Evolutionary conservation across 2,797 vertebrate species (phyloP).

Genomic region (Rhinoraja longicauda): DNA sequence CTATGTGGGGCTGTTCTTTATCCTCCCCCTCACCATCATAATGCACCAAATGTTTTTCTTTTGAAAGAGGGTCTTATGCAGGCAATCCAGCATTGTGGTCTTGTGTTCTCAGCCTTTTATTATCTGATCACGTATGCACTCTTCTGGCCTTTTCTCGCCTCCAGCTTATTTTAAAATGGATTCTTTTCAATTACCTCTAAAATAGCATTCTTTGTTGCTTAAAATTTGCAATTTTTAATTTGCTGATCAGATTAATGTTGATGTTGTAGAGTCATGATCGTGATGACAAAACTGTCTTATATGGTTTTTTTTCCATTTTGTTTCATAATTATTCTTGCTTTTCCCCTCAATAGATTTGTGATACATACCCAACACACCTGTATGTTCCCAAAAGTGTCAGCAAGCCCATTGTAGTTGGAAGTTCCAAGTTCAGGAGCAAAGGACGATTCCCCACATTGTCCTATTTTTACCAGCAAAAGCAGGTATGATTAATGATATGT

Average conservation of each 20-base stretch:
- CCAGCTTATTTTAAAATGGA: background rate
- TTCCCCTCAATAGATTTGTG: conserved; percentile 72
- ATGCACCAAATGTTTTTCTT: background rate
- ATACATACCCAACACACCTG: conserved; percentile 88
- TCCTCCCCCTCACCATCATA: background rate
- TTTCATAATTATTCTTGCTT: background rate
- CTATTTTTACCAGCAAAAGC: conserved; percentile 87
- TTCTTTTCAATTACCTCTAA: background rate
- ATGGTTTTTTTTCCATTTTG: background rate
- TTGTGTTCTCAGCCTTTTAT: background rate
- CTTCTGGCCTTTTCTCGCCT: too few relatives aligned
- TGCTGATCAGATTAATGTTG: background rate
- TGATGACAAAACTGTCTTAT: background rate
- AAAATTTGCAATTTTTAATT: background rate
- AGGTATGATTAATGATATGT: conserved; percentile 61
- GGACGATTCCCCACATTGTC: conserved; percentile 95
- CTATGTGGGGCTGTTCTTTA: background rate
- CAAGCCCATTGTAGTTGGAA: conserved; percentile 92
- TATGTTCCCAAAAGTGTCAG: conserved; percentile 87
- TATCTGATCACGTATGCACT: too few relatives aligned
- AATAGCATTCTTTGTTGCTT: background rate
- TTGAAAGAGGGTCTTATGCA: background rate
- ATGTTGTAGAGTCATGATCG: background rate
- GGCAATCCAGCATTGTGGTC: background rate
- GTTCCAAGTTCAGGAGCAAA: conserved; percentile 98